Percentiles rank a stretch among this genome's conserved stretches.
Conservation (phyloP, 2,113 vertebrate genomes). For the Ceyx cyanopectus region DNA sequence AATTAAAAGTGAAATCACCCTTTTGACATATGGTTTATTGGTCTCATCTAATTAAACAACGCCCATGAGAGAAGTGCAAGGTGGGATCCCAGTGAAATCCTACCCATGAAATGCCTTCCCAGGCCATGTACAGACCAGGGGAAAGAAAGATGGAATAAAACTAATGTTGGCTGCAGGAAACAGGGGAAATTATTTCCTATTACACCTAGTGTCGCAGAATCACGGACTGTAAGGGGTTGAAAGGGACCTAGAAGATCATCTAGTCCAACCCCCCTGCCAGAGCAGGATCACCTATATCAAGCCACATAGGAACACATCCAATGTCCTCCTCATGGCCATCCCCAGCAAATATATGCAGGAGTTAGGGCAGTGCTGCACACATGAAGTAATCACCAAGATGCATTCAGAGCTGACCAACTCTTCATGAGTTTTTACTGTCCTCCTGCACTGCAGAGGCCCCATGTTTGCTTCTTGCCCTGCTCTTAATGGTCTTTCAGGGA, state of each 20-base stretch:
- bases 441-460: neutral
- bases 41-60: neutral
- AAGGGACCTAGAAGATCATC: no score
- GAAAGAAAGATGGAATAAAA: neutral
- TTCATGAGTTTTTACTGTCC: neutral
- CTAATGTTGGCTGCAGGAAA: neutral
- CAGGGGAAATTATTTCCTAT: neutral
- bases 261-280: no score
- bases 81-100: slow-evolving; percentile 5
- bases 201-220: neutral
- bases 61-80: neutral
- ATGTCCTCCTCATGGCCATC: neutral
- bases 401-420: neutral
- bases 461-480: neutral
- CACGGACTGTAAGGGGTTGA: no score
- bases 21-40: neutral
- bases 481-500: neutral
- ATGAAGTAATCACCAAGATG: neutral
- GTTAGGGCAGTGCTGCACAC: neutral
- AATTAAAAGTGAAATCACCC: slow-evolving; percentile 20
- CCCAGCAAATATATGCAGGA: neutral
- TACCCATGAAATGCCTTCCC: neutral
- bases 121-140: neutral
- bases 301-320: no score
- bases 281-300: no score